A percentile compares a stretch with the other conserved stretches of the same genome.
These are phyloP conservation scores for Tortrix viridana DNA, from an alignment of 2,888 invertebrate species.

Conservation along the genomic window DNA sequence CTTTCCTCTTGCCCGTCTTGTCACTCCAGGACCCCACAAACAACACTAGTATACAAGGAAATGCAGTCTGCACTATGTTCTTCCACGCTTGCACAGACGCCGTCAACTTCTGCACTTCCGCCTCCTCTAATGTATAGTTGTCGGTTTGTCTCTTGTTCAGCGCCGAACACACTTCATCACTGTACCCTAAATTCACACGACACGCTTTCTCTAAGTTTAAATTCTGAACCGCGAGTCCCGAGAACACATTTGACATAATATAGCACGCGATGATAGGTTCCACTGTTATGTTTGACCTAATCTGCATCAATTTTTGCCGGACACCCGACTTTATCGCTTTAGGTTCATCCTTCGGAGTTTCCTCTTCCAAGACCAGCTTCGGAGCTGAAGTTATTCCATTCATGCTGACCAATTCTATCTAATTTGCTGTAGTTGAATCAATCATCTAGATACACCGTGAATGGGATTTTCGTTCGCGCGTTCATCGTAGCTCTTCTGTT, in stretches of 20 bases:
- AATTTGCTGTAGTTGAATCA: constrained; percentile 50
- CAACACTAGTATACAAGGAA: constrained; percentile 82
- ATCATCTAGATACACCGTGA: constrained; percentile 49
- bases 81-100: constrained; percentile 84
- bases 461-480: constrained; percentile 15
- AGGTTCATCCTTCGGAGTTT: constrained; percentile 61
- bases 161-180: constrained; percentile 89
- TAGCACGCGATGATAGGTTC: constrained; percentile 88
- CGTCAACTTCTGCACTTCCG: constrained; percentile 85
- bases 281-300: constrained; percentile 86
- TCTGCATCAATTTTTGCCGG: constrained; percentile 74
- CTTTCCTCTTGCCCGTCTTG: constrained; percentile 83
- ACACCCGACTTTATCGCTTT: constrained; percentile 58
- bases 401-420: constrained; percentile 61
- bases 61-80: constrained; percentile 82
- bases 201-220: constrained; percentile 94
- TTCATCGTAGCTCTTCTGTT: constrained; percentile 20
- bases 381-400: constrained; percentile 69
- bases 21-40: constrained; percentile 87
- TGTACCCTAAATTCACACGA: constrained; percentile 90
- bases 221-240: constrained; percentile 92
- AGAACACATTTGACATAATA: constrained; percentile 87
- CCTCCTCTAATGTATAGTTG: constrained; percentile 87
- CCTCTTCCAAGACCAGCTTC: constrained; percentile 62
- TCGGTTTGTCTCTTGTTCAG: constrained; percentile 89